phyloP scores from a whole-genome alignment of 2,113 vertebrate genomes.

The Hemichromis elongatus region DNA sequence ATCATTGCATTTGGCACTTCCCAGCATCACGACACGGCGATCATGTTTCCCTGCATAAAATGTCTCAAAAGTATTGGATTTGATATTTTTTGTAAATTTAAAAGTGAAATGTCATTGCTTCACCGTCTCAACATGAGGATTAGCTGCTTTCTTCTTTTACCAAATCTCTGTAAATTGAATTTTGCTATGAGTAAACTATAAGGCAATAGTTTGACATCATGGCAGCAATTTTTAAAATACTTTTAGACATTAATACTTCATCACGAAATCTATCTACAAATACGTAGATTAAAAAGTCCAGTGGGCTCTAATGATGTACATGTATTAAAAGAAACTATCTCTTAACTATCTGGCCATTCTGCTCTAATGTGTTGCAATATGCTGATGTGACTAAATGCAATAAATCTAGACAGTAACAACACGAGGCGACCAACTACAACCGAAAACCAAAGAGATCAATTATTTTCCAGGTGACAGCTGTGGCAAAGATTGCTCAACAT shows the following conservation, averaged over 20 bases:
- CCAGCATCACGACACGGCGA: no score
- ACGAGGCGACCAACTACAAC: neutral
- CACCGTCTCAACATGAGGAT: neutral
- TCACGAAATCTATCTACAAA: neutral
- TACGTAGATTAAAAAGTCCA: neutral
- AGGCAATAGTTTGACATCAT: neutral
- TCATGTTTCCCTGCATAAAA: neutral
- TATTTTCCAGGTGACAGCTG: constrained; percentile 25
- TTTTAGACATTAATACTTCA: neutral
- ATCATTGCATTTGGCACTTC: neutral
- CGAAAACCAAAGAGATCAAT: constrained; percentile 27
- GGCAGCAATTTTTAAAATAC: neutral
- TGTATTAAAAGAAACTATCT: neutral
- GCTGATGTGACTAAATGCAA: constrained; percentile 32
- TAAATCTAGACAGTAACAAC: constrained; percentile 19
- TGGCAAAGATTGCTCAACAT: constrained; percentile 45
- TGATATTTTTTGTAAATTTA: neutral
- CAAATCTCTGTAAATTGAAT: neutral
- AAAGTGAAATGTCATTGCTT: neutral
- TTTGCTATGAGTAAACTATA: neutral
- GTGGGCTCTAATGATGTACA: neutral
- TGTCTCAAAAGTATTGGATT: neutral
- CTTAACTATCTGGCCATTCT: neutral
- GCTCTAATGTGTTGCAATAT: neutral
- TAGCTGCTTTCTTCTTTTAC: neutral